Base-by-base conservation (phyloP, 2,797 vertebrate genomes). In the Chaunax sp. region DNA sequence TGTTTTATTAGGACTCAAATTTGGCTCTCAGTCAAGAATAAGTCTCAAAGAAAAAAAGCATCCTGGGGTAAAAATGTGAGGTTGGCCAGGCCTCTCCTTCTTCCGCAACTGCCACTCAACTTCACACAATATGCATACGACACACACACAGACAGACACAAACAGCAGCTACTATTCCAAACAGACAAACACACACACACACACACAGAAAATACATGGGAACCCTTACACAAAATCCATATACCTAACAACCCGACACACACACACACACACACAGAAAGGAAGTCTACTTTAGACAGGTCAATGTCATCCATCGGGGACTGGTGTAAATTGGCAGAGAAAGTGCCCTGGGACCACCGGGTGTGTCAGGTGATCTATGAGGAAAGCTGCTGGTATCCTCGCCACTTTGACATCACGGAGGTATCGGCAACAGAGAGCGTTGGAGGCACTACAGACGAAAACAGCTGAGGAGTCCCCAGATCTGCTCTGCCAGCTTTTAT, bases 1-100 rank as follows among this genome's bases (percentile, higher is more conserved):
- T 87, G 84, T 89, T 90, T 89, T 81, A 84, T 85, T 80, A 84
- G 82, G 72, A 84, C 54, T 78, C 61, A 82, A 82, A 89, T 92
- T 91, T 81, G 83, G 82, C 85, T 88, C 86, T 88, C 75, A 84
- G 86, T 87, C 83, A 84, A 85, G 77, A 84, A 84, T 86, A 87
- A 62, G 78, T 73, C 80, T 87, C 52, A 68, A 75, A 83, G 72
- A 79, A 65, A 75, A 72, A 69, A 75, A 64, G 64, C 63, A 77
- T 86, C 72, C 78, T 69, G 65, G 85, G 83, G 89, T 75, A 81
- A 84, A 82, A 77, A 86, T 83, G 64, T 62, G 69, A 88, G 72
- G 67, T 88, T 83, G 85, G 84, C 87, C 61, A 69, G 64, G 68
- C 77, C 74, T 86, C 65, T 69, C 38, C 49, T 86, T 78, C 64